A percentile compares a stretch with the other conserved stretches of the same genome.
Evolutionary conservation across 1,140 invertebrate genomes (phyloP).

Genomic region (Cyrtorhinus lividipennis): DNA sequence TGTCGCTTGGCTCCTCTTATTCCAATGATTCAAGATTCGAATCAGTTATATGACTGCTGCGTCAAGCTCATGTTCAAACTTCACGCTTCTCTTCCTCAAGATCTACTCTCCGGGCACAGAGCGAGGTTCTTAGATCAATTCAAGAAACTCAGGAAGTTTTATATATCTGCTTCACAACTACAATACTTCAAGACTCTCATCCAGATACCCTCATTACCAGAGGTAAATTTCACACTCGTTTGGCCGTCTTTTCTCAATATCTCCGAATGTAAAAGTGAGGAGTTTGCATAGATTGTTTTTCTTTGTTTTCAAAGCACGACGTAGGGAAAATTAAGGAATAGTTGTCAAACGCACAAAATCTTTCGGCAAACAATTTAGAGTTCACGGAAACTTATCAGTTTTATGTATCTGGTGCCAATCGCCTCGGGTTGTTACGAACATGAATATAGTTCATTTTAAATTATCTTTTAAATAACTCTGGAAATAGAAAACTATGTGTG

Average conservation of each 20-base stretch:
- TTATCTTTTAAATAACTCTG: no score
- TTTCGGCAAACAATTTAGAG: no score
- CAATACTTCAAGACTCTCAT: constrained; percentile 97
- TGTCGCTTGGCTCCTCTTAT: constrained; percentile 91
- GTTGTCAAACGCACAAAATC: no score
- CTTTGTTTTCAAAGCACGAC: no score
- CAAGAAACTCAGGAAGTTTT: constrained; percentile 78
- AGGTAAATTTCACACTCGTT: constrained; percentile 50
- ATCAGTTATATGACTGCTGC: constrained; percentile 88
- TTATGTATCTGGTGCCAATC: no score
- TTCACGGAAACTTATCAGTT: no score
- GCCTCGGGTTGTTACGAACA: no score
- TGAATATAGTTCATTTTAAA: no score
- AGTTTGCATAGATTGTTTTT: no score
- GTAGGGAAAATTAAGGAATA: no score
- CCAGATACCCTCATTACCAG: constrained; percentile 79
- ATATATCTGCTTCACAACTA: constrained; percentile 77
- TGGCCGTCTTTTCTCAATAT: constrained; percentile 9
- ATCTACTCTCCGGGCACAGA: constrained; percentile 65
- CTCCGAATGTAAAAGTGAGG: constrained; percentile 1
- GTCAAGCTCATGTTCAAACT: constrained; percentile 93
- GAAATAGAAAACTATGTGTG: no score
- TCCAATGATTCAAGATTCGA: constrained; percentile 94
- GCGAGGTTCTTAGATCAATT: constrained; percentile 85
- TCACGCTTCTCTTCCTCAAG: constrained; percentile 77